Percentiles rank a stretch among this genome's conserved stretches.
Conservation (phyloP, 2,888 invertebrate genomes). For the Flabesymbios commensalis region DNA sequence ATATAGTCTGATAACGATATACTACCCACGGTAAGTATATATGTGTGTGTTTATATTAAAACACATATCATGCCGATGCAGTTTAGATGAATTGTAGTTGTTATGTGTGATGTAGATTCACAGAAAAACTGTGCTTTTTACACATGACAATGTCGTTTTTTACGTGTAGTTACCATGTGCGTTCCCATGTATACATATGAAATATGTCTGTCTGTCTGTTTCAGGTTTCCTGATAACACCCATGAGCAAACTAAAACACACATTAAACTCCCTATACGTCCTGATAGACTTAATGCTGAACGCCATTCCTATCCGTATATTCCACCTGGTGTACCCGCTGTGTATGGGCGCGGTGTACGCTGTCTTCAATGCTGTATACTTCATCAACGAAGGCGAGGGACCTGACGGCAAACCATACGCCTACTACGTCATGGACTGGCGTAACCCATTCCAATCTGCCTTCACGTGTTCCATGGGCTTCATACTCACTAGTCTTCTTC, state of each 20-base stretch:
- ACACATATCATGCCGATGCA: no score
- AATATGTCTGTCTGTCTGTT: constrained; percentile 17
- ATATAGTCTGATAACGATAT: no score
- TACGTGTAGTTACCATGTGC: no score
- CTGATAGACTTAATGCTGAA: constrained; percentile 46
- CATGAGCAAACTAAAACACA: constrained; percentile 51
- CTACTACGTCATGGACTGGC: constrained; percentile 54
- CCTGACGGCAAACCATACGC: constrained; percentile 47
- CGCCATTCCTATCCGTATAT: constrained; percentile 48
- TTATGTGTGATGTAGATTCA: no score
- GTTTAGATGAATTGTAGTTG: no score
- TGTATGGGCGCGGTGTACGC: constrained; percentile 49
- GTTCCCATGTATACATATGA: no score
- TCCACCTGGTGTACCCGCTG: constrained; percentile 51
- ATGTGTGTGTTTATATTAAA: no score
- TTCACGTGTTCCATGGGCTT: constrained; percentile 49
- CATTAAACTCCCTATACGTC: constrained; percentile 48
- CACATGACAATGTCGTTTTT: no score
- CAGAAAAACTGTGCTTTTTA: no score
- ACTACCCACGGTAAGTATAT: no score
- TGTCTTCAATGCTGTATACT: constrained; percentile 53
- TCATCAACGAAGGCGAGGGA: constrained; percentile 48
- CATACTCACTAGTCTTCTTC: constrained; percentile 32
- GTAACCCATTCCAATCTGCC: constrained; percentile 47
- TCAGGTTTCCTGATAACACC: constrained; percentile 43